Percentiles rank a stretch among this genome's conserved stretches.
phyloP scores from a whole-genome alignment of 2,113 vertebrate genomes.

The Oncorhynchus kisutch region DNA sequence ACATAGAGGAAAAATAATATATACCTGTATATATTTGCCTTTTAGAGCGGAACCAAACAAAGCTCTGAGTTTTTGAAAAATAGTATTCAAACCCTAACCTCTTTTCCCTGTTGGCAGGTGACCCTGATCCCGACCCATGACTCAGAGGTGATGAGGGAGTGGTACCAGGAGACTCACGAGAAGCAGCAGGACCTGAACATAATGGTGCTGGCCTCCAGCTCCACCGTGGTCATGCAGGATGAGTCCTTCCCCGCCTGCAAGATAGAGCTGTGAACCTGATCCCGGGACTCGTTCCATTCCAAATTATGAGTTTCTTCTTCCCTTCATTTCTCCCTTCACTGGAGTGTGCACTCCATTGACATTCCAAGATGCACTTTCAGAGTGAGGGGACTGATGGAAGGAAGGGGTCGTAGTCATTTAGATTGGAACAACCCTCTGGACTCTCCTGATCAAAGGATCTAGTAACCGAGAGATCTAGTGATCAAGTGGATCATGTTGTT shows the following conservation, averaged over 20 bases:
- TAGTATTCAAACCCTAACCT: not conserved
- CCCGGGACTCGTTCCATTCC: no score
- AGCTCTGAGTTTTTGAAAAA: no score
- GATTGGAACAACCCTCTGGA: not conserved
- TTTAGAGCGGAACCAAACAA: no score
- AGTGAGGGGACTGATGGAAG: no score
- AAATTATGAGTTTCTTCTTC: no score
- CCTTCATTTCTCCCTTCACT: not conserved
- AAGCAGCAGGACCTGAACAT: constrained; percentile 96
- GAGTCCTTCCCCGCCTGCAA: constrained; percentile 98
- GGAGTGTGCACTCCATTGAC: no score
- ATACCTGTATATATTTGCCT: not conserved
- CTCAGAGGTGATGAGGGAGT: constrained; percentile 96
- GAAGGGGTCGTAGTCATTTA: no score
- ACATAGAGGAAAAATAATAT: no score
- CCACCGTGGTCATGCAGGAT: constrained; percentile 98
- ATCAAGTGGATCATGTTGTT: constrained; percentile 6
- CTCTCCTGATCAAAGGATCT: not conserved
- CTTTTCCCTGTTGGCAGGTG: constrained; percentile 74
- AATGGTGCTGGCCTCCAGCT: constrained; percentile 98
- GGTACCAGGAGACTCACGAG: constrained; percentile 98
- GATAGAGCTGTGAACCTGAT: constrained; percentile 85
- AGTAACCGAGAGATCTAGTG: not conserved
- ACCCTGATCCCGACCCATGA: constrained; percentile 97
- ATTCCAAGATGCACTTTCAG: no score